Percentiles rank a stretch among this genome's conserved stretches.
Evolutionary conservation across 2,113 vertebrate species (phyloP).

Genomic region (Syngnathoides biaculeatus): DNA sequence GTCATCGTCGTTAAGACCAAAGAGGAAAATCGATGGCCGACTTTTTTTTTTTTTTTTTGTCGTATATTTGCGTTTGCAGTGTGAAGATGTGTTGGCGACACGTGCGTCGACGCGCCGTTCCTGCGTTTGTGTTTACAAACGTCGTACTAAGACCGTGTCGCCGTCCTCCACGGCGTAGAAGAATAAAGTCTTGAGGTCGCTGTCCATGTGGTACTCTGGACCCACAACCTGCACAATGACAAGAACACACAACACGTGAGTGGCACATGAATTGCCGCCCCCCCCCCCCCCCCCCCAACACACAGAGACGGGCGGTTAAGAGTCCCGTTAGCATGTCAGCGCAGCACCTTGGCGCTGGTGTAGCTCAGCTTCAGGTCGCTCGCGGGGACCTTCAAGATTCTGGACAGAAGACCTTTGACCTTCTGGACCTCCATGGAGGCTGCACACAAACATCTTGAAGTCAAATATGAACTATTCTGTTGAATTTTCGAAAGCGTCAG

Average conservation of each 20-base stretch:
- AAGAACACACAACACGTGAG: not conserved
- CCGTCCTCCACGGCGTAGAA: slow-evolving; percentile 90
- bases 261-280: no score
- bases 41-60: no score
- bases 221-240: slow-evolving; percentile 72
- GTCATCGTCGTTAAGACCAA: no score
- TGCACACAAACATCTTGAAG: slow-evolving; percentile 38
- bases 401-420: slow-evolving; percentile 85
- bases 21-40: no score
- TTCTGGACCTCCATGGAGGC: slow-evolving; percentile 90
- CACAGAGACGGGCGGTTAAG: no score
- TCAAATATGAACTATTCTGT: not conserved
- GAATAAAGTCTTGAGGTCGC: slow-evolving; percentile 85
- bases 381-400: slow-evolving; percentile 82
- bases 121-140: slow-evolving; percentile 67
- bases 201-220: slow-evolving; percentile 84
- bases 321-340: not conserved
- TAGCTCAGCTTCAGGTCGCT: slow-evolving; percentile 82
- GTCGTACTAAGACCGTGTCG: slow-evolving; percentile 85
- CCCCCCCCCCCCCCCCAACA: no score
- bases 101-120: not conserved
- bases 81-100: no score
- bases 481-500: no score
- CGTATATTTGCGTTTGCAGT: no score
- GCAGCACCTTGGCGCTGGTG: slow-evolving; percentile 80